phyloP scores from a whole-genome alignment of 2,888 invertebrate species.

The Eupelmus urozonus region DNA sequence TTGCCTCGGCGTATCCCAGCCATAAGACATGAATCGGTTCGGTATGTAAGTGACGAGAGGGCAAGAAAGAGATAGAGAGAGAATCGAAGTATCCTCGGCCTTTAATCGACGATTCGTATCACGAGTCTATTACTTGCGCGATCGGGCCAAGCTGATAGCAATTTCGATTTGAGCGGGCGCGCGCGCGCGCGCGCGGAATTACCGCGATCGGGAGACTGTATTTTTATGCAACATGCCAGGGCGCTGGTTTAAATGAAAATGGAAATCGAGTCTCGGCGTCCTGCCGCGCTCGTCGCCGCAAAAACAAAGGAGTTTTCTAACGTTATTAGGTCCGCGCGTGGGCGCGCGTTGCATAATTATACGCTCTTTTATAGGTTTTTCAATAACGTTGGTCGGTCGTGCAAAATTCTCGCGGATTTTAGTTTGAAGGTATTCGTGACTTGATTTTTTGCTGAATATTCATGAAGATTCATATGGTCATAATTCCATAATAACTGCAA shows the following conservation, averaged over 20 bases:
- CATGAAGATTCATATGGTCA: too few species aligned
- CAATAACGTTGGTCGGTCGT: conserved; percentile 3
- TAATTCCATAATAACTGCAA: too few species aligned
- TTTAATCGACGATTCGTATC: conserved; percentile 66
- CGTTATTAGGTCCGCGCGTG: conserved; percentile 21
- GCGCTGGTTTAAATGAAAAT: conserved; percentile 39
- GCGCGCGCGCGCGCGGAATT: conserved; percentile 7
- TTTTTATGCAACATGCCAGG: conserved; percentile 41
- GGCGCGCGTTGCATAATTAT: conserved; percentile 33
- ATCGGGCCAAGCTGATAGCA: conserved; percentile 40
- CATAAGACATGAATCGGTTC: conserved; percentile 43
- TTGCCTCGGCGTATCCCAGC: conserved; percentile 21
- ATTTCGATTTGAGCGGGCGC: conserved; percentile 51
- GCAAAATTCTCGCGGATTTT: background rate
- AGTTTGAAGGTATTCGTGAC: background rate
- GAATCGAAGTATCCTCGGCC: conserved; percentile 45
- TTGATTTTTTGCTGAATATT: too few species aligned
- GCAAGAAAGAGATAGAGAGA: conserved; percentile 35
- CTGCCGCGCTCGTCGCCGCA: background rate
- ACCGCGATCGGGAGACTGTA: conserved; percentile 15
- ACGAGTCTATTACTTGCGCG: conserved; percentile 61
- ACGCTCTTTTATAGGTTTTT: conserved; percentile 50
- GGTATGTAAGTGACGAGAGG: conserved; percentile 49
- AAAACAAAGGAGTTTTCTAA: conserved; percentile 44
- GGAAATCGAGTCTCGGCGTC: conserved; percentile 46